Evolutionary conservation across 2,888 invertebrate genomes (phyloP).

Genomic region (Sinotaia quadrata): DNA sequence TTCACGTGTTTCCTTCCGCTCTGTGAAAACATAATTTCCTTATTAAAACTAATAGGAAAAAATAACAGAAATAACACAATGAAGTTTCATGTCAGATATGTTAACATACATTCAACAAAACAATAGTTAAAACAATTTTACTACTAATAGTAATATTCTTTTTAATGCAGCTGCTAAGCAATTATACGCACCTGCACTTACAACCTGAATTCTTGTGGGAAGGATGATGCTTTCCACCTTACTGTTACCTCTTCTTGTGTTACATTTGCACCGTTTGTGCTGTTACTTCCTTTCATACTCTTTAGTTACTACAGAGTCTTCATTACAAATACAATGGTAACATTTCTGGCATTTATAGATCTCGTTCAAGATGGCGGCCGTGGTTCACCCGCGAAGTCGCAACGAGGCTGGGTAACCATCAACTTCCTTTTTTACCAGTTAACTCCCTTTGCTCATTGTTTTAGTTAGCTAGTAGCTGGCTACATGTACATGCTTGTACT

Average conservation of each 20-base stretch:
- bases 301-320: constrained; percentile 17
- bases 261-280: constrained; percentile 1
- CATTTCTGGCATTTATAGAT: constrained; percentile 24
- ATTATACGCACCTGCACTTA: constrained; percentile 28
- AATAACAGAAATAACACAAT: no score
- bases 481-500: no score
- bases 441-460: constrained; percentile 41
- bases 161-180: neutral
- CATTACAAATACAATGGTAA: constrained; percentile 24
- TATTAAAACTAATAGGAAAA: no score
- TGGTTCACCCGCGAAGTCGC: constrained; percentile 48
- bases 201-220: constrained; percentile 11
- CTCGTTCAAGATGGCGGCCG: constrained; percentile 57
- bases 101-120: constrained; percentile 5
- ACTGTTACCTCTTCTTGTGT: neutral
- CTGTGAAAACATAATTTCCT: no score
- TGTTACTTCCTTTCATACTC: constrained; percentile 4
- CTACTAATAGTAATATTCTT: neutral
- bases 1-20: no score
- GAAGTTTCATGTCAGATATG: no score
- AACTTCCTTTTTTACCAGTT: constrained; percentile 35
- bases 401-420: constrained; percentile 49
- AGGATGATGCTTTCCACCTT: constrained; percentile 4
- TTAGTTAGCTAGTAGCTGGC: no score
- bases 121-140: neutral